Evolutionary conservation across 2,888 invertebrate genomes (phyloP), one percentile per base, ranked within the genome.

Genomic region (Malacosoma neustria): DNA sequence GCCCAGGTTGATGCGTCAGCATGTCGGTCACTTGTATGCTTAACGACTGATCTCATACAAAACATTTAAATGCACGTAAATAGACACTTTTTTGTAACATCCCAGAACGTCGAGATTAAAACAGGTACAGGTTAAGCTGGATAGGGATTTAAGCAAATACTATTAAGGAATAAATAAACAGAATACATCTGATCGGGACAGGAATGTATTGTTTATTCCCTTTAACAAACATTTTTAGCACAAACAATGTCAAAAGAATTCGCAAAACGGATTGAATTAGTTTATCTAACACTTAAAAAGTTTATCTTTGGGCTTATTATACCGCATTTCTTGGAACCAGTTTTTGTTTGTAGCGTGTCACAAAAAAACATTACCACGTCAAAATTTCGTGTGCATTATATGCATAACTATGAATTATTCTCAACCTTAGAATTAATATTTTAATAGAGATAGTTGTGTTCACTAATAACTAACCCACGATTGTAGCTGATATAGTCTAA

Each of bases 141-240:
- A 66, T 61, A 46, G 65, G 69, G 70, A 72, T 76, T 81, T 76
- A 79, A 75, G 71, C 70, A 81, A 82, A 82, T 77, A 77, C 72
- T 55, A 79, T 81, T 76, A 81, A 63, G 72, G 66, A 70, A 75
- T 71, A 72, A 76, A 76, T 73, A 81, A 80, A 81, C 71, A 72
- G 53, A 66, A 57, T 64, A 62, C 50, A 64, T 58, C 45, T 57
- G 69, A 62, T 56, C 49, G 57, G 51, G 57, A 49, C 49, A 48
- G 45, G 43, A 48, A 54, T 38, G 42, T 50, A 42, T 40, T 54
- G 52, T 57, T 49, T 48, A 46, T 45, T 55, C 56, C 51, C 46
- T 49, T 44, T 49, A 42, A 43, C 40, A 36, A 40, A 4, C 22
- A 57, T 65, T 69, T 62, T 72, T 63, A 60, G 48, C 42, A 48